phyloP scores from a whole-genome alignment of 2,888 invertebrate species.

The Craniophora ligustri region DNA sequence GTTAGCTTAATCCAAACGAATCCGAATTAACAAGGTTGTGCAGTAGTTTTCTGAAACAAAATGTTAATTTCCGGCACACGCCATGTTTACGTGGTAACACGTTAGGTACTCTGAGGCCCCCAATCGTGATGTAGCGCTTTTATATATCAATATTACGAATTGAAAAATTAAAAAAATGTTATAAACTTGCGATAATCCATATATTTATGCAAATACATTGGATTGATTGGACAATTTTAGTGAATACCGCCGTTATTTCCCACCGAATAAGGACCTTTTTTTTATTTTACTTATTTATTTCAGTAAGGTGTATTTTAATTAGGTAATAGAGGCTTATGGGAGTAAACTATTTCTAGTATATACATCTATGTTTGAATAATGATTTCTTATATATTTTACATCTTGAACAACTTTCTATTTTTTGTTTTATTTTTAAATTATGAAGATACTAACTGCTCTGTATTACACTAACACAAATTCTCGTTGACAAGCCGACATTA shows the following conservation, averaged over 20 bases:
- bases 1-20: conserved; percentile 36
- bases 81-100: conserved; percentile 53
- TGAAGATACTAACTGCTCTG: conserved; percentile 60
- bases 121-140: conserved; percentile 49
- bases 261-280: background rate
- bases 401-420: conserved; percentile 41
- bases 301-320: background rate
- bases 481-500: conserved; percentile 77
- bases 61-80: conserved; percentile 73
- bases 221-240: too few species aligned
- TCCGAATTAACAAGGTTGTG: conserved; percentile 42
- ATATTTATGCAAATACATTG: background rate
- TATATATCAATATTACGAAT: conserved; percentile 22
- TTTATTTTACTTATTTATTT: background rate
- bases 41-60: conserved; percentile 65
- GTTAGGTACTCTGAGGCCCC: conserved; percentile 34
- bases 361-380: conserved; percentile 20
- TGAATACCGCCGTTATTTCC: too few species aligned
- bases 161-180: conserved; percentile 29
- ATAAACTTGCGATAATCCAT: conserved; percentile 1
- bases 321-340: background rate
- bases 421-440: conserved; percentile 40
- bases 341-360: conserved; percentile 14
- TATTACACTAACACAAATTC: conserved; percentile 87
- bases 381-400: conserved; percentile 37